Evolutionary conservation across 2,888 invertebrate species (phyloP), one percentile per base, ranked within the genome.

Genomic region (Pachymerium ferrugineum): DNA sequence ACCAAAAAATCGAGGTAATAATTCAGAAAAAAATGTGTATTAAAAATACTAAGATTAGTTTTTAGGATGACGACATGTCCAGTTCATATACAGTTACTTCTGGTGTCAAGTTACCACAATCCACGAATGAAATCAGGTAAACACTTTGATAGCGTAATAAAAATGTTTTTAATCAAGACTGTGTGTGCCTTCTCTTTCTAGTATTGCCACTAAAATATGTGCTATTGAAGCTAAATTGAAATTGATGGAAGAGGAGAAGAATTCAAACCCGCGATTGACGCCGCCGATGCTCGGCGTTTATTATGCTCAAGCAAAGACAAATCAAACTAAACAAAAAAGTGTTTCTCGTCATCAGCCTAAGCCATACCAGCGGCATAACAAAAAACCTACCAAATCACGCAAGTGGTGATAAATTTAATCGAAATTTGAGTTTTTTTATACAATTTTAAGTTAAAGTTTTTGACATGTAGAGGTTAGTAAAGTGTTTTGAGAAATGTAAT

Each of bases 151-250:
- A 8, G 5, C 33, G 42, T 19, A 29, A n/a, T n/a, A n/a, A 0
- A 16, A 10, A 47, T 47, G 47, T 1, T 47, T 73, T 70, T 35
- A 42, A 25, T 62, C 29, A 72, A 19, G n/a, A 69, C 16, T 38
- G 38, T 38, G 8, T 4, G 76, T 74, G 12, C n/a, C n/a, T 68
- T 76, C 75, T 73, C 74, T 73, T 79, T 78, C 30, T 1, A 92
- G 92, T 81, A 88, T 89, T 79, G 88, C 89, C 80, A 89, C 89
- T 8, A 91, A 93, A 74, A 94, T 94, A 77, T 90, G 90, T 80
- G 93, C 93, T 0, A 94, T 94, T 75, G 93, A 94, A 81, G 91
- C 92, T 0, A 94, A 94, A 82, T 83, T 94, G 0, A 92, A 90
- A 80, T 84, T 90, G 81, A 89, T 94, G 88, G 90, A 91, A 72